Conservation (phyloP, 2,888 invertebrate genomes). For the Sesia bembeciformis region DNA sequence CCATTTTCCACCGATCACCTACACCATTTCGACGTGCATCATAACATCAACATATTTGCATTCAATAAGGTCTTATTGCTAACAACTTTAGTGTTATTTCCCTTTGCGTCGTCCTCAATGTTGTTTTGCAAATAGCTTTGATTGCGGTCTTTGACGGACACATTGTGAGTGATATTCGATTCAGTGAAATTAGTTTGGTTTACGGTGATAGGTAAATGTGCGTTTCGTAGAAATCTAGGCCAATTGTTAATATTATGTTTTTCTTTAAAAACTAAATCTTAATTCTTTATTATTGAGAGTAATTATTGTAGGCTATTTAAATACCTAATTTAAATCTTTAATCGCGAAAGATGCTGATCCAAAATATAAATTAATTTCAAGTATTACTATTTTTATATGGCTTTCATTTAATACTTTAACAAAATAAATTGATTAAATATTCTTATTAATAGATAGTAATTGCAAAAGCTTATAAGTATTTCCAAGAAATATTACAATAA, state of each 20-base stretch:
- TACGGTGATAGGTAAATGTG: conserved; percentile 1
- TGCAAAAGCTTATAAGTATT: no score
- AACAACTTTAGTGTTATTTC: not conserved
- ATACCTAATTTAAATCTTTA: no score
- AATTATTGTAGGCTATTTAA: no score
- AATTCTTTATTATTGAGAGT: no score
- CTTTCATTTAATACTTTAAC: no score
- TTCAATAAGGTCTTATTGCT: not conserved
- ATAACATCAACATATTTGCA: not conserved
- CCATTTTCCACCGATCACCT: conserved; percentile 52
- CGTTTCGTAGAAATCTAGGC: not conserved
- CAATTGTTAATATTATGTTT: not conserved
- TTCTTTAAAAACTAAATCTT: not conserved
- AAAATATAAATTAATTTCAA: no score
- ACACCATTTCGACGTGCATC: conserved; percentile 41
- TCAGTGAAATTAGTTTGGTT: conserved; percentile 6
- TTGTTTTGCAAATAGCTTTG: conserved; percentile 5
- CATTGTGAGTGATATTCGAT: conserved; percentile 22
- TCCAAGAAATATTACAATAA: no score
- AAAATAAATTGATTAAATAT: no score
- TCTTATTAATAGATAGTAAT: no score
- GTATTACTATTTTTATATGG: no score
- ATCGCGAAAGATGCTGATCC: no score
- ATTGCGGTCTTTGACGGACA: conserved; percentile 19
- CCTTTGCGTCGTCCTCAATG: not conserved